phyloP scores from a whole-genome alignment of 1,140 invertebrate species.

The Linepithema humile region DNA sequence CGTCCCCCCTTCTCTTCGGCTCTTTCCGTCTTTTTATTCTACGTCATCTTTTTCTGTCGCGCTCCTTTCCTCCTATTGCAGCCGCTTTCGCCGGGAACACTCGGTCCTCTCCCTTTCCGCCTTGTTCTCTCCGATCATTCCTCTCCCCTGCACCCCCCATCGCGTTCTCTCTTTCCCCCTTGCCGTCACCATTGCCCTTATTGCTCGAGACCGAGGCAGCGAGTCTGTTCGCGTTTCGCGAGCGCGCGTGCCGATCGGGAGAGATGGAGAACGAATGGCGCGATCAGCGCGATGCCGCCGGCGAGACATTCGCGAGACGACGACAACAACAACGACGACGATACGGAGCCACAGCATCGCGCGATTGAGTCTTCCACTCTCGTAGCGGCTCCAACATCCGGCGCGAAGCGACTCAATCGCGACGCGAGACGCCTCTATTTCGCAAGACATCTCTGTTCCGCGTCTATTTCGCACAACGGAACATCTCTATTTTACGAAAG shows the following conservation, averaged over 20 bases:
- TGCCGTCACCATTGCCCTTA: not conserved
- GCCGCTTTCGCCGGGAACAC: conserved; percentile 16
- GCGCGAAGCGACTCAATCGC: not conserved
- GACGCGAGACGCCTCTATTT: not conserved
- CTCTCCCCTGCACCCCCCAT: not conserved
- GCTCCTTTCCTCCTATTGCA: conserved; percentile 5
- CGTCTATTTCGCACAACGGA: no score
- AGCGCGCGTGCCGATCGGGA: conserved; percentile 58
- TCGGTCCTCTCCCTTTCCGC: conserved; percentile 20
- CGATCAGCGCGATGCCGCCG: conserved; percentile 59
- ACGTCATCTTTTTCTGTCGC: not conserved
- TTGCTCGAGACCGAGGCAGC: conserved; percentile 6
- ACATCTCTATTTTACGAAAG: not conserved
- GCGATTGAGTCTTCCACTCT: conserved; percentile 13
- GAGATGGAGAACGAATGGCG: conserved; percentile 68
- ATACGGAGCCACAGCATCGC: not conserved
- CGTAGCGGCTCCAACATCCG: not conserved
- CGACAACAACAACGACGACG: conserved; percentile 23
- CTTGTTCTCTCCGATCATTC: conserved; percentile 31
- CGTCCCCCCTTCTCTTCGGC: conserved; percentile 27
- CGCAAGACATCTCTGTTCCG: not conserved
- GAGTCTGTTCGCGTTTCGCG: conserved; percentile 40
- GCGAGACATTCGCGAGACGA: conserved; percentile 45
- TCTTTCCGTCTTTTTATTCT: not conserved
- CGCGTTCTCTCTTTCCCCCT: not conserved